Conservation (phyloP, 2,113 vertebrate species). For the Buteo buteo region DNA sequence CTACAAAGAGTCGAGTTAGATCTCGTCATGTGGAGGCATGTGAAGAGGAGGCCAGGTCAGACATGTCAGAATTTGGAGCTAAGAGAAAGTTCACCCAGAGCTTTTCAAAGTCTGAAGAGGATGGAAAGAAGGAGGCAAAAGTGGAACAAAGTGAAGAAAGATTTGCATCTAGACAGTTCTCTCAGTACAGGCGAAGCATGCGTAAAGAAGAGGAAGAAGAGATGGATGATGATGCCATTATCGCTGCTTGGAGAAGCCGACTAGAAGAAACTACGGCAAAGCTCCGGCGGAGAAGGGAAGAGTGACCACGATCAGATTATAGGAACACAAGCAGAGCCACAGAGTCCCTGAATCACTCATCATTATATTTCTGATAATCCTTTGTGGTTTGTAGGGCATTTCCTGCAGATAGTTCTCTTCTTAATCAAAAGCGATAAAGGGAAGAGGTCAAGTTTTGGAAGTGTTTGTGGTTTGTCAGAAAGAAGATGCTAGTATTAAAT, state of each 20-base stretch:
- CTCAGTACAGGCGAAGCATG: slow-evolving; percentile 54
- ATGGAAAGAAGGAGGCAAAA: slow-evolving; percentile 67
- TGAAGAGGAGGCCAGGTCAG: slow-evolving; percentile 67
- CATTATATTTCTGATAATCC: slow-evolving; percentile 58
- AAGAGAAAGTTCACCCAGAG: slow-evolving; percentile 80
- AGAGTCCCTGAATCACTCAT: slow-evolving; percentile 39
- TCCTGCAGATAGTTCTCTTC: slow-evolving; percentile 49
- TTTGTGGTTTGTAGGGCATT: slow-evolving; percentile 58
- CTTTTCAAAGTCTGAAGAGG: slow-evolving; percentile 71
- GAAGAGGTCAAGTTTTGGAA: slow-evolving; percentile 62
- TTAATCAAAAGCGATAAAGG: slow-evolving; percentile 56
- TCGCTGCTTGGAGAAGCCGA: slow-evolving; percentile 85
- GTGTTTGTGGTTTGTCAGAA: slow-evolving; percentile 59
- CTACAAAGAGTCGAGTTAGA: slow-evolving; percentile 30
- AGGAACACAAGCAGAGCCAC: background rate
- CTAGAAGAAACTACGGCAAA: slow-evolving; percentile 81
- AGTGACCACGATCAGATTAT: slow-evolving; percentile 43
- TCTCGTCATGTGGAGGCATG: slow-evolving; percentile 46
- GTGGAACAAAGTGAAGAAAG: slow-evolving; percentile 68
- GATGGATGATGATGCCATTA: slow-evolving; percentile 84
- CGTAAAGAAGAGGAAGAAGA: slow-evolving; percentile 71
- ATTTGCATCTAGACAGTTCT: slow-evolving; percentile 62
- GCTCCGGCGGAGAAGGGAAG: slow-evolving; percentile 65
- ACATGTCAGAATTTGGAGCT: slow-evolving; percentile 68
- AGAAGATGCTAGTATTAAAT: slow-evolving; percentile 55